Evolutionary conservation across 1,140 invertebrate species (phyloP), one percentile per base, ranked within the genome.

Genomic region (Drosophila ananassae): DNA sequence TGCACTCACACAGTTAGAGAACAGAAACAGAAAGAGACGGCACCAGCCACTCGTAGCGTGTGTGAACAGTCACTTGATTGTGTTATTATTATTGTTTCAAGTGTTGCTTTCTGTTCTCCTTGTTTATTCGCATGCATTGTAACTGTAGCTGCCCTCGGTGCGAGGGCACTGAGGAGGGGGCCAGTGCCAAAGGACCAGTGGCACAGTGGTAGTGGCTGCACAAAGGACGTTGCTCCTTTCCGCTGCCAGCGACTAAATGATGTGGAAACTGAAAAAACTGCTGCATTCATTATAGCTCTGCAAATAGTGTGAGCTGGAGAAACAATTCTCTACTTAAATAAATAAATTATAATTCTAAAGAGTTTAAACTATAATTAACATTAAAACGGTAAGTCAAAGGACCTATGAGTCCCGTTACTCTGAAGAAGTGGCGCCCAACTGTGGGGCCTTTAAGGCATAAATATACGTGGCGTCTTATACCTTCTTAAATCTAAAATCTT

Each of bases 51-150:
- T 37, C 34, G 34, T 37, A 34, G 13, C 75, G 75, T 83, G 80
- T 85, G 82, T 81, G 82, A 87, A 79, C 78, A 87, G 83, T 54
- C 82, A 87, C 82, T 87, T 87, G 82, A 87, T 87, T 87, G 82
- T 87, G 82, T 87, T 87, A 87, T 87, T 87, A 87, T 87, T 87
- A 87, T 87, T 87, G 82, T 87, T 87, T 87, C 78, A 89, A 87
- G 82, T 87, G 82, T 87, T 82, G 83, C 75, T 72, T 66, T 71
- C 74, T 66, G 58, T 71, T 78, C 51, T 51, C 56, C 62, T 85
- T 85, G 74, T 82, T 85, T 85, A 85, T 85, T 78, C 79, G 82
- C 78, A 75, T 72, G 62, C 82, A 85, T 85, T 85, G 78, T 82
- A 81, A 71, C 79, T 74, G 79, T 67, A 67, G 60, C 60, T 66